Base-by-base conservation (phyloP, 2,797 vertebrate species). In the Adrianichthys oophorus region DNA sequence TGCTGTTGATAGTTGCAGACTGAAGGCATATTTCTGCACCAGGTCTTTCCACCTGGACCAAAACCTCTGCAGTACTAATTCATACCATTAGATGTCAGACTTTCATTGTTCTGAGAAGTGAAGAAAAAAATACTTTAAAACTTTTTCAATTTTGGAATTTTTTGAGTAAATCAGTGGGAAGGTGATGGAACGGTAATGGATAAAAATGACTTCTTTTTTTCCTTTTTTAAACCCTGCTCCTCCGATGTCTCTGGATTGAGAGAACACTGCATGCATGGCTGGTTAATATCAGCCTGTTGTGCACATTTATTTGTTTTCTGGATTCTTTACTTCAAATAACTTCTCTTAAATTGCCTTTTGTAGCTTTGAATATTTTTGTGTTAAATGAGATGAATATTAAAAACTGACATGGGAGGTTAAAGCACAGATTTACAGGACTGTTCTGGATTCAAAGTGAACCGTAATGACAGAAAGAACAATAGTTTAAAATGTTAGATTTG, bases 281-380 rank as follows among this genome's bases (percentile, higher is more conserved):
- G 43, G 51, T 49, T 48, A 59, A 68, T 45, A 46, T 13, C 7
- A 52, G 48, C 14, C 41, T 59, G 42, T 45, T 24, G 13, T 59
- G 55, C 26, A 49, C 46, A 29, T 3, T 62, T 8, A 40, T 41
- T 23, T 19, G 51, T 65, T 59, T 56, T 63, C 45, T 48, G 57
- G 40, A 37, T 37, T 16, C 59, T 46, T 19, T 49, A 74, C 71
- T 68, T 81, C 60, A 84, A 81, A 81, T 55, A 53, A 50, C 44
- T 54, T 57, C 16, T 15, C 52, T 29, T 3, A 76, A 70, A 72
- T 72, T 68, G 54, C 70, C 63, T 65, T 53, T n/a, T 62, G 65
- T 49, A 59, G 64, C 80, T 81, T 85, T 71, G 68, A 86, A 81
- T 75, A 81, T 80, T 67, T 64, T 74, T 82, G 45, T 45, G 1